Conservation (phyloP, 2,888 invertebrate genomes). For the Arrhopalites spinosus region DNA sequence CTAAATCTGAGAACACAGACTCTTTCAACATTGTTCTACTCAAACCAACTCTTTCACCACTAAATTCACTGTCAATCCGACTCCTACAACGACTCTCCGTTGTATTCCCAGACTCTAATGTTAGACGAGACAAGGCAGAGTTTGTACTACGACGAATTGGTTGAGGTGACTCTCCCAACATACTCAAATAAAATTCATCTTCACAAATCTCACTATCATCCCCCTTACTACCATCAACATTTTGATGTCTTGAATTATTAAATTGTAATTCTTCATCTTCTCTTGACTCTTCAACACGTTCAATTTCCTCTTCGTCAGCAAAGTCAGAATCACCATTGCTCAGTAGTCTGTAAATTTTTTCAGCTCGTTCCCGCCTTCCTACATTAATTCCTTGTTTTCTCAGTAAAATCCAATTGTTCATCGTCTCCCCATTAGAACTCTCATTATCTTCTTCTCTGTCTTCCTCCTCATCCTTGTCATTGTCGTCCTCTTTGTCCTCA, state of each 20-base stretch:
- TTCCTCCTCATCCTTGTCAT: neutral
- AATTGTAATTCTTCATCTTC: constrained; percentile 3
- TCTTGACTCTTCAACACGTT: constrained; percentile 27
- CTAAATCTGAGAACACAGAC: constrained; percentile 22
- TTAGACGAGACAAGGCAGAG: constrained; percentile 50
- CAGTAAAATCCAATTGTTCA: constrained; percentile 48
- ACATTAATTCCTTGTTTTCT: constrained; percentile 30
- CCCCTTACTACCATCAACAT: neutral
- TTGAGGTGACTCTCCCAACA: constrained; percentile 51
- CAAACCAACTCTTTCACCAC: constrained; percentile 24
- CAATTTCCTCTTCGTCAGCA: constrained; percentile 47
- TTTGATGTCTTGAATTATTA: neutral
- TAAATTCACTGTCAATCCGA: constrained; percentile 42
- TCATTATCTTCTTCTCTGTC: neutral
- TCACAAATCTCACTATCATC: constrained; percentile 45
- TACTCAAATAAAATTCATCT: constrained; percentile 53
- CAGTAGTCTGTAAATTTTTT: constrained; percentile 52
- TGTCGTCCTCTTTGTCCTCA: neutral
- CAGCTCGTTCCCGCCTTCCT: constrained; percentile 50
- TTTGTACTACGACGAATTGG: constrained; percentile 50
- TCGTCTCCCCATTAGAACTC: constrained; percentile 2
- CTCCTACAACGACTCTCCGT: constrained; percentile 10
- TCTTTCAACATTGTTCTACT: constrained; percentile 34
- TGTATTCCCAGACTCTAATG: constrained; percentile 43
- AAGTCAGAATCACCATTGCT: constrained; percentile 41